These are phyloP conservation scores for Drosophila flavopinicola DNA, from an alignment of 2,888 invertebrate species.

Conservation along the genomic window DNA sequence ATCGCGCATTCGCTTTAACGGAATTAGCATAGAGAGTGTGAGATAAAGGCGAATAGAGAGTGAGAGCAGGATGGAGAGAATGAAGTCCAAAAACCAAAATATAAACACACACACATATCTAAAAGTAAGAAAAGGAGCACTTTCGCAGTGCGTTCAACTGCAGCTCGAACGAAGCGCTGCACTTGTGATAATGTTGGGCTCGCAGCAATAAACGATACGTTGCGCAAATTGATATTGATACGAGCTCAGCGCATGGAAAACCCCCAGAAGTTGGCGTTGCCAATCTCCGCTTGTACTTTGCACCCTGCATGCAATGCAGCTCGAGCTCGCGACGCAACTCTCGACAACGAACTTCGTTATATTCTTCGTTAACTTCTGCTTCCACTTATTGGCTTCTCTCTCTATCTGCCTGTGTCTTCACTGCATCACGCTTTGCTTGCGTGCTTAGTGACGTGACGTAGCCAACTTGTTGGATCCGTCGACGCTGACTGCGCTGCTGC, in stretches of 20 bases:
- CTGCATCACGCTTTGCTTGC: constrained; percentile 60
- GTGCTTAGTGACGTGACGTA: constrained; percentile 71
- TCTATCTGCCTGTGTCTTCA: constrained; percentile 1
- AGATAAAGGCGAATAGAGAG: neutral
- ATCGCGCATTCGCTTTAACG: constrained; percentile 25
- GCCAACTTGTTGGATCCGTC: constrained; percentile 32
- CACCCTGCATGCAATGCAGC: constrained; percentile 46
- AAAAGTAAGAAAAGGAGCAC: constrained; percentile 26
- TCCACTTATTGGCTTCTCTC: too few relatives aligned
- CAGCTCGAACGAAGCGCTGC: constrained; percentile 44
- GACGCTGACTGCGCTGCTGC: constrained; percentile 30
- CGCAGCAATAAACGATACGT: constrained; percentile 48
- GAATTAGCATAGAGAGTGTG: constrained; percentile 1
- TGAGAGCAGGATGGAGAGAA: neutral
- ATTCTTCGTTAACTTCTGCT: constrained; percentile 17
- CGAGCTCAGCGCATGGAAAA: constrained; percentile 62
- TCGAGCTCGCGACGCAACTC: constrained; percentile 33
- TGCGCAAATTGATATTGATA: constrained; percentile 24
- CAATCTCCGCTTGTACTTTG: constrained; percentile 63
- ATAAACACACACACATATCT: constrained; percentile 8
- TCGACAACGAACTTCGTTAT: constrained; percentile 31
- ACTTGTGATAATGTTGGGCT: constrained; percentile 43
- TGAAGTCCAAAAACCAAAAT: constrained; percentile 35
- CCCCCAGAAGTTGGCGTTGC: constrained; percentile 64
- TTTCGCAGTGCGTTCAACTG: constrained; percentile 70